These are phyloP conservation scores for Electrophaes corylata DNA, from an alignment of 2,888 invertebrate species.

Conservation along the genomic window DNA sequence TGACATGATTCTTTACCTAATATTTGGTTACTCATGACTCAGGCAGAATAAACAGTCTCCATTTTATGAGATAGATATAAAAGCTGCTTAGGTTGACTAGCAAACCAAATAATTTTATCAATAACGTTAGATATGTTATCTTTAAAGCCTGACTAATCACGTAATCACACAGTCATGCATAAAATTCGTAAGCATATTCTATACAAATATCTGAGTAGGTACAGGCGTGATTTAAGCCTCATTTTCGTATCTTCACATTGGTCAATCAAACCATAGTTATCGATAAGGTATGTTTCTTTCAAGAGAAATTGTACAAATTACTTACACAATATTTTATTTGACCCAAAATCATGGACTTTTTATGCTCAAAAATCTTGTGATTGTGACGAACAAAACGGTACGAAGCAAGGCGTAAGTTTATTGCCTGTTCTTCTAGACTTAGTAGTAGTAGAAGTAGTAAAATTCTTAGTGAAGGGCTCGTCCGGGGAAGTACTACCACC, in stretches of 20 bases:
- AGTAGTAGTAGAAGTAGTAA: too few relatives aligned
- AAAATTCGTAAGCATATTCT: background rate
- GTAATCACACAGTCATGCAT: conserved; percentile 3
- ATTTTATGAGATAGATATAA: background rate
- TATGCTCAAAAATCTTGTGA: too few relatives aligned
- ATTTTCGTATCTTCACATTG: conserved; percentile 13
- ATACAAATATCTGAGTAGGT: background rate
- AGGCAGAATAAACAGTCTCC: background rate
- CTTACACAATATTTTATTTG: too few relatives aligned
- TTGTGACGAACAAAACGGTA: too few relatives aligned
- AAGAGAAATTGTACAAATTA: background rate
- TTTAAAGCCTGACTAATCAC: conserved; percentile 21
- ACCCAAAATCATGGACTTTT: too few relatives aligned
- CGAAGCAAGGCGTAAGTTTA: too few relatives aligned
- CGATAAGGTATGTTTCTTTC: conserved; percentile 12
- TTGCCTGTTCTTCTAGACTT: too few relatives aligned
- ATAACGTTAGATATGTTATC: conserved; percentile 27
- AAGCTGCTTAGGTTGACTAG: background rate
- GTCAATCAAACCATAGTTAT: conserved; percentile 7
- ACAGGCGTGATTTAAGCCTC: conserved; percentile 14
- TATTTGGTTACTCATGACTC: background rate
- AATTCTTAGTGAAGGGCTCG: too few relatives aligned
- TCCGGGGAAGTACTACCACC: too few relatives aligned
- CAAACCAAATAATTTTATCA: conserved; percentile 12
- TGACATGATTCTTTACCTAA: background rate